phyloP scores from a whole-genome alignment of 2,888 invertebrate species.

The Tubiluchus corallicola region DNA sequence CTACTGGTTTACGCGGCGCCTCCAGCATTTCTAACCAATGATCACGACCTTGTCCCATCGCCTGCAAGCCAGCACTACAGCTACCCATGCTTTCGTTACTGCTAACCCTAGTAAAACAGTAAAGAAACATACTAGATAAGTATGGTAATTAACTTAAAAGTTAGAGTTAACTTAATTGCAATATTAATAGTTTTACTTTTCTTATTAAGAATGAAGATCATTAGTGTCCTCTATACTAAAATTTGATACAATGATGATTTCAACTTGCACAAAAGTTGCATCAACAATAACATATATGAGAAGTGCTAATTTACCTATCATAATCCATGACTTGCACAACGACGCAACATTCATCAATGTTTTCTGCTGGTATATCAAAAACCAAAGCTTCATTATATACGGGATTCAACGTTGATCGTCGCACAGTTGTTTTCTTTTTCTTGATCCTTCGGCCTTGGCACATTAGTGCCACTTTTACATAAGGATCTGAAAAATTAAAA shows the following conservation, averaged over 20 bases:
- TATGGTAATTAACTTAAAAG: neutral
- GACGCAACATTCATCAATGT: constrained; percentile 59
- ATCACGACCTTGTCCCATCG: constrained; percentile 55
- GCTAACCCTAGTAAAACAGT: constrained; percentile 64
- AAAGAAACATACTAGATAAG: constrained; percentile 12
- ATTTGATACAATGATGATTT: too few species aligned
- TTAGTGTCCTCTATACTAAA: too few species aligned
- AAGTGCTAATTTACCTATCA: constrained; percentile 43
- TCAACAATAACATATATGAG: too few species aligned
- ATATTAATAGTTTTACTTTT: neutral
- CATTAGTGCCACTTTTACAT: constrained; percentile 73
- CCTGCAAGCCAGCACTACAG: constrained; percentile 50
- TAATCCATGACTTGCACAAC: constrained; percentile 72
- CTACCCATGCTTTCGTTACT: constrained; percentile 71
- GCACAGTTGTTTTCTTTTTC: constrained; percentile 79
- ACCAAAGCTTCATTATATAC: constrained; percentile 84
- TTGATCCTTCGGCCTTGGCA: constrained; percentile 73
- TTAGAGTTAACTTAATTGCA: neutral
- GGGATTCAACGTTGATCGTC: constrained; percentile 64
- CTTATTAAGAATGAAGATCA: constrained; percentile 9
- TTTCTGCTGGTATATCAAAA: constrained; percentile 68
- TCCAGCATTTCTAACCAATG: constrained; percentile 72
- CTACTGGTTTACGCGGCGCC: constrained; percentile 58
- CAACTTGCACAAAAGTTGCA: too few species aligned
- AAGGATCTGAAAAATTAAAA: constrained; percentile 61